Percentiles rank a stretch among this genome's conserved stretches.
Conservation (phyloP, 2,888 invertebrate species). For the Parnassius apollo region DNA sequence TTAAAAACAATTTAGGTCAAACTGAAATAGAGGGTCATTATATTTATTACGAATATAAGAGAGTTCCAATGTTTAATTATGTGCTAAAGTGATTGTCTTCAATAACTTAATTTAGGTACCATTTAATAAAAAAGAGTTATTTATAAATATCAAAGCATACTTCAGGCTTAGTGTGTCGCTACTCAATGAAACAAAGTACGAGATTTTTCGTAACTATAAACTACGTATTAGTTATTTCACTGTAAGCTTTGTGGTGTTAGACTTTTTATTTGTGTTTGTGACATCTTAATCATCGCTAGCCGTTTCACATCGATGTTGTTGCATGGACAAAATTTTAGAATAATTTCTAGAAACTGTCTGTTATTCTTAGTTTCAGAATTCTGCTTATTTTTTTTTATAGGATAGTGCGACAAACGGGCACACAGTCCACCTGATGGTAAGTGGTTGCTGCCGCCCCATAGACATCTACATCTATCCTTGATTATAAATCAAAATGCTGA, state of each 20-base stretch:
- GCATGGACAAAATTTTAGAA: conserved; percentile 10
- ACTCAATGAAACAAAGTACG: background rate
- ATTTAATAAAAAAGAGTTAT: no score
- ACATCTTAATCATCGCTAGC: background rate
- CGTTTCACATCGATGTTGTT: conserved; percentile 6
- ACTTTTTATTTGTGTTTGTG: conserved; percentile 9
- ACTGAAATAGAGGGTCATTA: no score
- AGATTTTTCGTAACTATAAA: background rate
- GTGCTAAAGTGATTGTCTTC: no score
- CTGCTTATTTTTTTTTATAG: background rate
- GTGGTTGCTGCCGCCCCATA: no score
- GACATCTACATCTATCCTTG: no score
- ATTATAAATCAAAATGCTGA: no score
- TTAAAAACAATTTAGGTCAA: no score
- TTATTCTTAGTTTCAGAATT: background rate
- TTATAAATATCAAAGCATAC: background rate
- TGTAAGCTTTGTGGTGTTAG: conserved; percentile 20
- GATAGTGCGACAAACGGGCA: no score
- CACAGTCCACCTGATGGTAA: no score
- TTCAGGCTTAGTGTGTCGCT: conserved; percentile 3
- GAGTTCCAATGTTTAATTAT: no score
- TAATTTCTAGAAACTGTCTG: background rate
- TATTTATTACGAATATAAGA: no score
- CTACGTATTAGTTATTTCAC: background rate
- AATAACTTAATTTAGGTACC: no score